Evolutionary conservation across 1,140 invertebrate genomes (phyloP).

Genomic region (Papilio aristodemus): DNA sequence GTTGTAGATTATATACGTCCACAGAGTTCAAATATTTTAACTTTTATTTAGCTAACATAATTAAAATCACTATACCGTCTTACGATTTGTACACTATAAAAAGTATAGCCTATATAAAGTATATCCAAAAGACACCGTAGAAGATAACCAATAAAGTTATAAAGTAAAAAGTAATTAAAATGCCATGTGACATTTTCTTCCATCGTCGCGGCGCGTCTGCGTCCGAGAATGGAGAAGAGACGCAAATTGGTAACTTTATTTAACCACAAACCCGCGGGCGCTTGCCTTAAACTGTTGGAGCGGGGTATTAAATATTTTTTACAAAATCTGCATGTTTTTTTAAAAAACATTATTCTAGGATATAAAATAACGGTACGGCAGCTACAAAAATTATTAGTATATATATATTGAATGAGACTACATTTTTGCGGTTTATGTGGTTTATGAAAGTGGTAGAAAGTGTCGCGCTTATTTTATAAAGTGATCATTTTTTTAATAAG

Average conservation of each 20-base stretch:
- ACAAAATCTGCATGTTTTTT: background rate
- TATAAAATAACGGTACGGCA: background rate
- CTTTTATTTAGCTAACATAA: too few species aligned
- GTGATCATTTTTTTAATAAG: too few species aligned
- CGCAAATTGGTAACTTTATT: slow-evolving; percentile 23
- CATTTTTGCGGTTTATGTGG: too few species aligned
- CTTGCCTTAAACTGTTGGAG: background rate
- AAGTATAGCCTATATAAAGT: too few species aligned
- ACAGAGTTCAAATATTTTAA: too few species aligned
- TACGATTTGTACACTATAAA: too few species aligned
- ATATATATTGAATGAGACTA: too few species aligned
- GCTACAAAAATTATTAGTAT: too few species aligned
- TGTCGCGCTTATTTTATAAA: too few species aligned
- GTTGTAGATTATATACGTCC: too few species aligned
- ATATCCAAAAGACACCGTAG: background rate
- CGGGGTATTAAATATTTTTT: background rate
- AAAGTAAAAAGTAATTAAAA: slow-evolving; percentile 1
- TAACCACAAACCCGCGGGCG: slow-evolving; percentile 1
- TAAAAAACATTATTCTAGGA: background rate
- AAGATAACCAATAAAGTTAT: background rate
- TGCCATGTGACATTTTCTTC: slow-evolving; percentile 12
- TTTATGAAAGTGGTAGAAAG: too few species aligned
- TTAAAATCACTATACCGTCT: too few species aligned
- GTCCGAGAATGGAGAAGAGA: background rate
- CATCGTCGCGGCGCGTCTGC: background rate